phyloP scores from a whole-genome alignment of 2,888 invertebrate species.

The Abrostola triplasia region DNA sequence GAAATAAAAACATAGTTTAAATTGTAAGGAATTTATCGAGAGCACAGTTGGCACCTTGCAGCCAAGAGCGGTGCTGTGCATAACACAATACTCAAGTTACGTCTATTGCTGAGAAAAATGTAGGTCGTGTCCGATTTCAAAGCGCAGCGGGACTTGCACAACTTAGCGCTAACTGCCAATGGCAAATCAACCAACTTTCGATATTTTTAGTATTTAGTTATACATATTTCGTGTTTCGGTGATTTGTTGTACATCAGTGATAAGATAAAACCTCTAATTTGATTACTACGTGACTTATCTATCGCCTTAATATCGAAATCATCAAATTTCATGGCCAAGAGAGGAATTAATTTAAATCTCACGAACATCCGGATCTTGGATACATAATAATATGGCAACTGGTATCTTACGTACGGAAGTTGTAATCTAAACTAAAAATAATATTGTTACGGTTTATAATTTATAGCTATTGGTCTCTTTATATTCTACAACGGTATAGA shows the following conservation, averaged over 20 bases:
- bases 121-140: conserved; percentile 81
- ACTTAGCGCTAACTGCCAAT: conserved; percentile 61
- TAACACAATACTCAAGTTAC: conserved; percentile 76
- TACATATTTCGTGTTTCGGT: conserved; percentile 23
- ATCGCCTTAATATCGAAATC: conserved; percentile 47
- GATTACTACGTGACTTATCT: conserved; percentile 56
- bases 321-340: conserved; percentile 54
- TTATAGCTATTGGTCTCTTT: conserved; percentile 2
- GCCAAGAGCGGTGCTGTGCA: conserved; percentile 54
- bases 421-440: conserved; percentile 17
- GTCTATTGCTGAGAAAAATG: conserved; percentile 79
- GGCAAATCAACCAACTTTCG: conserved; percentile 60
- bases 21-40: conserved; percentile 34
- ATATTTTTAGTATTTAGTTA: conserved; percentile 51
- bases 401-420: conserved; percentile 39
- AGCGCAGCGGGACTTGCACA: conserved; percentile 76
- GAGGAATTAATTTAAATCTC: conserved; percentile 43
- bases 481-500: background rate
- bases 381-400: conserved; percentile 34
- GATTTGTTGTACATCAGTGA: conserved; percentile 38
- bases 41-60: conserved; percentile 34
- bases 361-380: conserved; percentile 36
- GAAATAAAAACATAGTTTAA: conserved; percentile 29
- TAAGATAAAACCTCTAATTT: conserved; percentile 61
- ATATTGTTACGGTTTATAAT: conserved; percentile 16